Percentiles rank a stretch among this genome's conserved stretches.
These are phyloP conservation scores for Thalpophila matura DNA, from an alignment of 2,888 invertebrate species.

Conservation along the genomic window DNA sequence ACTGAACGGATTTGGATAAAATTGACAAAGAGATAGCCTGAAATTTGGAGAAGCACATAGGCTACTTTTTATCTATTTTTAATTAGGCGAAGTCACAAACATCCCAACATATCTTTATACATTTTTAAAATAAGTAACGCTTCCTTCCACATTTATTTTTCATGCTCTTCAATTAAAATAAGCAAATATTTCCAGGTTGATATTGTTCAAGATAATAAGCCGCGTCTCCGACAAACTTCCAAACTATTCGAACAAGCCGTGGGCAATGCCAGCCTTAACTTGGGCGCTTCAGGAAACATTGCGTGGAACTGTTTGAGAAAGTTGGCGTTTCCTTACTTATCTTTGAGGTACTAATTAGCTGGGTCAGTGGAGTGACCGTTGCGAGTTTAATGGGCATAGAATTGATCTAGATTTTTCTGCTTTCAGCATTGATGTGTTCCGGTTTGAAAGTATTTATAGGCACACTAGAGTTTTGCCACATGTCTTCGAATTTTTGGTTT, in stretches of 20 bases:
- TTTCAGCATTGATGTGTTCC: no score
- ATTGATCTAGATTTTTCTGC: no score
- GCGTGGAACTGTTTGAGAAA: constrained; percentile 10
- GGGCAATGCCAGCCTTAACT: constrained; percentile 44
- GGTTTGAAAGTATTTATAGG: no score
- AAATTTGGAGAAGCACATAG: no score
- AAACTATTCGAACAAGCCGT: constrained; percentile 34
- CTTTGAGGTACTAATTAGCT: constrained; percentile 29
- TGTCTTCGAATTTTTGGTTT: no score
- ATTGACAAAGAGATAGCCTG: no score
- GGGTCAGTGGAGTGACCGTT: constrained; percentile 26
- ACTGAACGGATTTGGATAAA: no score
- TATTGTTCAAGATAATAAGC: constrained; percentile 30
- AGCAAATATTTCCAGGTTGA: constrained; percentile 11
- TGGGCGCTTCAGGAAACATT: constrained; percentile 4
- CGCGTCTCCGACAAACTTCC: constrained; percentile 32
- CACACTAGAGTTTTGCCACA: no score
- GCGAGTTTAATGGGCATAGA: not conserved
- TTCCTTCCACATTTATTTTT: not conserved
- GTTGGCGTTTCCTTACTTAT: constrained; percentile 36
- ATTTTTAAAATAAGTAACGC: no score
- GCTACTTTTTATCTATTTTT: no score
- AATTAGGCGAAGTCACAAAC: no score
- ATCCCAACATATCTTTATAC: not conserved
- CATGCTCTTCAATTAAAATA: not conserved